Evolutionary conservation across 2,797 vertebrate species (phyloP), one percentile per base, ranked within the genome.

Genomic region (Myotis myotis): DNA sequence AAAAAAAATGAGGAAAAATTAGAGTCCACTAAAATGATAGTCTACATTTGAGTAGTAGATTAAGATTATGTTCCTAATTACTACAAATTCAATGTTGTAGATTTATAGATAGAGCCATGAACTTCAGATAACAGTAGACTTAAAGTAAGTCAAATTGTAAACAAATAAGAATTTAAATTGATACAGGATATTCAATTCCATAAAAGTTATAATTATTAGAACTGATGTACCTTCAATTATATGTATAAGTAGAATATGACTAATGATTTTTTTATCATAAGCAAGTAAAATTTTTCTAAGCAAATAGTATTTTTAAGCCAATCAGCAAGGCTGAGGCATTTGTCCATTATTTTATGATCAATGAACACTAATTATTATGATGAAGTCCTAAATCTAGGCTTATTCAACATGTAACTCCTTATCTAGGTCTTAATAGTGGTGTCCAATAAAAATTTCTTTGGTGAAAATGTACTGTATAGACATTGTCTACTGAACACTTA

Each of bases 191-290:
- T 66, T 74, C 17, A 60, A 91, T 87, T 70, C 41, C 22, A 95
- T 68, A 85, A 70, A 94, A 80, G 12, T 89, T 95, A 81, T 66
- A 95, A 96, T 84, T 96, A 94, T 15, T 41, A 62, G 74, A 64
- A 51, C 5, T 74, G 25, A 93, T 62, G 16, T 44, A 96, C 94
- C 8, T 38, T 93, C 28, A 88, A 55, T 41, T 89, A 57, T 38
- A 92, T 23, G 10, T 15, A 81, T 44, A 47, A 75, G 16, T 13
- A 87, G 30, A 74, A 84, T 66, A 83, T 68, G 17, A 94, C 36
- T 62, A 88, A 88, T 75, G 30, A 95, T 93, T 91, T 20, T 64
- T 94, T 89, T 51, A 87, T 66, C 72, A 85, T 23, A 91, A 94
- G 25, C 38, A 93, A 71, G 22, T 51, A 78, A 30, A 25, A 53